Evolutionary conservation across 2,797 vertebrate species (phyloP), one percentile per base, ranked within the genome.

Genomic region (Salarias fasciatus): DNA sequence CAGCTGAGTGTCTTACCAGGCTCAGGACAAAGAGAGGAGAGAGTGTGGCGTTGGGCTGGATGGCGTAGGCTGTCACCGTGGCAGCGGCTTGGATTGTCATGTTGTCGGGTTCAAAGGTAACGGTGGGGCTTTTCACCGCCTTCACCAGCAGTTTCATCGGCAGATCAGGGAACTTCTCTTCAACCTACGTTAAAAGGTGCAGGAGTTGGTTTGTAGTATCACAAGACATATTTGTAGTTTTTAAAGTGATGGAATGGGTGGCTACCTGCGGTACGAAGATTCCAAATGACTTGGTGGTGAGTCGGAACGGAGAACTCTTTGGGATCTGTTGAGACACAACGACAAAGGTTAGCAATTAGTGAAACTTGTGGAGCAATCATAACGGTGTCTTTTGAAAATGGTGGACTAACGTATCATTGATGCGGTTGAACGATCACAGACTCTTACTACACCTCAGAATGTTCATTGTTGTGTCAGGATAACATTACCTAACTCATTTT

Each of bases 281-380:
- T 53, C 90, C 90, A 42, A 94, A 93, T 0, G 90, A 86, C 37
- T 5, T 82, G 44, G 93, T 94, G 85, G 75, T 90, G 63, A 94
- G 90, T 44, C 89, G 77, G 71, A 93, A 1, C 5, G 91, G 92
- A 53, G 89, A 93, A 9, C 38, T 45, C 24, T 50, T 11, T 2
- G 91, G 93, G 31, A 93, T 86, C 93, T 94, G 84, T 40, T 9
- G 63, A 9, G 12, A 56, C 10, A 41, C 49, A 56, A 13, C 47
- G 1, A 24, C 18, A 24, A 24, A 24, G 18, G 24, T 24, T 18
- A 24, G 24, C 2, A 24, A 24, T 24, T 18, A 14, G 6, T 14
- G 11, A 14, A 40, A 43, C 14, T 24, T 24, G 18, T 3, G 18
- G 18, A 24, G 18, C 24, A 24, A 24, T 24, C 18, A 3, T n/a